Percentiles rank a stretch among this genome's conserved stretches.
phyloP scores from a whole-genome alignment of 2,113 vertebrate species.

The Ciconia stormi region DNA sequence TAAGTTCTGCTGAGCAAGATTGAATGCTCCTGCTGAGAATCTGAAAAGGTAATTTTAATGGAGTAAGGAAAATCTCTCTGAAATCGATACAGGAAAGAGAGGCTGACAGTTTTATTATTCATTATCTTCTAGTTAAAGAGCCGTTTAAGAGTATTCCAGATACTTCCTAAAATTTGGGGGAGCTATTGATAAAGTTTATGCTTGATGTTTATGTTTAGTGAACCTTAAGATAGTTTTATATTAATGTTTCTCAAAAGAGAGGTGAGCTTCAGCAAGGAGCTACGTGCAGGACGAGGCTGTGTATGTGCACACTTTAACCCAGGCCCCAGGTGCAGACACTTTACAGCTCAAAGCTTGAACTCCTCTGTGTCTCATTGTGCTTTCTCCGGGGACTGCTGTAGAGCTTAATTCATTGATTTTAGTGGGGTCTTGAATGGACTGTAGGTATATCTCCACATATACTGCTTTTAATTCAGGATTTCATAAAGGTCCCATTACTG shows the following conservation, averaged over 20 bases:
- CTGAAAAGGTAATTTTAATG: slow-evolving; percentile 12
- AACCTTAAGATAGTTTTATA: neutral
- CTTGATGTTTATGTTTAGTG: neutral
- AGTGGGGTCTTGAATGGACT: neutral
- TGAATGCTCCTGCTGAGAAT: neutral
- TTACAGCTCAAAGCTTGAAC: neutral
- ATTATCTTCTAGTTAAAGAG: slow-evolving; percentile 19
- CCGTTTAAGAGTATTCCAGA: neutral
- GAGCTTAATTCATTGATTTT: neutral
- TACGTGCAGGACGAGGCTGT: neutral
- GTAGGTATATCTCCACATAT: neutral
- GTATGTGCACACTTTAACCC: neutral
- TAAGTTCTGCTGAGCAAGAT: neutral
- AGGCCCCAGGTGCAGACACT: neutral
- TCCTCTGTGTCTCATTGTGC: neutral
- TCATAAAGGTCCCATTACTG: neutral
- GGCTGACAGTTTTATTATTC: slow-evolving; percentile 29
- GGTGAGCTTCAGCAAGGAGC: neutral
- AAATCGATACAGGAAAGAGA: slow-evolving; percentile 40
- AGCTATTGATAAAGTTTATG: neutral
- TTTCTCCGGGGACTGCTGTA: neutral
- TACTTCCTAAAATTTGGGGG: neutral
- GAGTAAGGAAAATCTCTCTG: slow-evolving; percentile 2
- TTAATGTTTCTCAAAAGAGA: neutral
- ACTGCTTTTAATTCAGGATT: neutral